These are phyloP conservation scores for Phenacoccus solenopsis DNA, from an alignment of 1,140 invertebrate species.

Conservation along the genomic window DNA sequence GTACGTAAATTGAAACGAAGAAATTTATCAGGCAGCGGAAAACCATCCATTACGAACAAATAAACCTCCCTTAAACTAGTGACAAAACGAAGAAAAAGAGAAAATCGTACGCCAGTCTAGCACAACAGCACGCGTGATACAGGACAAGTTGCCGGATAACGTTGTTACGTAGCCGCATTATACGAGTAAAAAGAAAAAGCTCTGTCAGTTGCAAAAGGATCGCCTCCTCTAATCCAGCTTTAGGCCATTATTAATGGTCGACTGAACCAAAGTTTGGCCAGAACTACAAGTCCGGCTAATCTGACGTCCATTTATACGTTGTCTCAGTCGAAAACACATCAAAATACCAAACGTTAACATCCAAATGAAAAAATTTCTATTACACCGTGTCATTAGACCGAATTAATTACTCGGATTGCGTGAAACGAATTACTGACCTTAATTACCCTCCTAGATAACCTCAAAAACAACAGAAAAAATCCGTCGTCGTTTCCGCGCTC, in stretches of 20 bases:
- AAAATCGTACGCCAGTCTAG: too few relatives aligned
- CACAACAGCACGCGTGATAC: too few relatives aligned
- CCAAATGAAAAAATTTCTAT: not conserved
- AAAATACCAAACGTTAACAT: not conserved
- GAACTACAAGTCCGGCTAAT: not conserved
- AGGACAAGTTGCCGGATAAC: too few relatives aligned
- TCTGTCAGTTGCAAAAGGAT: constrained; percentile 1
- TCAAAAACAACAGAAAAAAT: not conserved
- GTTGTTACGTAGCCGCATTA: too few relatives aligned
- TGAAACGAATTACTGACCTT: not conserved
- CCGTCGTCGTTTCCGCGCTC: not conserved
- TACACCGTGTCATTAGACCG: not conserved
- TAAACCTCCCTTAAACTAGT: too few relatives aligned
- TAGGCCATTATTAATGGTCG: not conserved
- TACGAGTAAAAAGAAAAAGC: not conserved
- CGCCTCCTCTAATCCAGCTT: not conserved
- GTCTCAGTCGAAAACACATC: not conserved
- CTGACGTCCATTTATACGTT: not conserved
- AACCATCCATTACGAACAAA: too few relatives aligned
- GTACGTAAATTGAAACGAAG: too few relatives aligned
- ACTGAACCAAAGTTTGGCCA: not conserved
- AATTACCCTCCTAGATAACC: not conserved
- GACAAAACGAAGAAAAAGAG: too few relatives aligned
- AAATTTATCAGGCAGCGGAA: too few relatives aligned
- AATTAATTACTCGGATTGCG: not conserved